Base-by-base conservation (phyloP, 1,140 invertebrate genomes). In the Penaeus chinensis region DNA sequence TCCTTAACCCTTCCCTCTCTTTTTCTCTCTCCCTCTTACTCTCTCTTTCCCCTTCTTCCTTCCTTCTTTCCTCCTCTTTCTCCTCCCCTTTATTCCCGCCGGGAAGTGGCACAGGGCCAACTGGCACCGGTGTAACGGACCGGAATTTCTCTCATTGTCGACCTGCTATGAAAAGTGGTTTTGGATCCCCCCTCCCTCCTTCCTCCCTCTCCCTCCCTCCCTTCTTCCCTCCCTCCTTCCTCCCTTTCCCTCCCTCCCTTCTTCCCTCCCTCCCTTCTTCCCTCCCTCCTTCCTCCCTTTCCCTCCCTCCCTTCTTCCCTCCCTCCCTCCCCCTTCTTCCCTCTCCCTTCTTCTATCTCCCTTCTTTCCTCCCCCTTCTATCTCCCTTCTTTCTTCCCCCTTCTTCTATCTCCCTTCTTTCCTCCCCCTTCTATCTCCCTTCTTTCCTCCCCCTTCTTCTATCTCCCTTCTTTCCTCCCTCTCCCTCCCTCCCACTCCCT, bases 151-250 rank as follows among this genome's bases (percentile, higher is more conserved):
- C 11, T 76, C 11, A 19, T 10, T 76, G 27, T 76, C 27, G 32
- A 42, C 47, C 27, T 76, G 71, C 32, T 32, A n/a, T 32, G 27
- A 19, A n/a, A 65, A 19, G n/a, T 3, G n/a, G 66, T 27, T 71
- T 32, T 32, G 32, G 32, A n/a, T 22, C n/a, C 22, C 66, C 11
- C n/a, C 13, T 27, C 22, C 8, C 11, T 0, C 47, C 11, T 0
- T 32, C 3, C 27, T 32, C 71, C 3, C 71, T 32, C 71, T 76
- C 71, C 22, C 71, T 76, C 71, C 22, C 71, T 76, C 27, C 7
- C 71, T 76, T 24, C 47, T 24, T 37, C 71, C 47, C 71, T 76
- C 71, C 47, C 27, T 76, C 71, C 47, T 42, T 76, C 71, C 71
- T 76, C 71, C 47, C 71, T 76, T 24, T n/a, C 27, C 47, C 71